These are phyloP conservation scores for Anabas testudineus DNA, from an alignment of 2,797 vertebrate genomes.

Conservation along the genomic window DNA sequence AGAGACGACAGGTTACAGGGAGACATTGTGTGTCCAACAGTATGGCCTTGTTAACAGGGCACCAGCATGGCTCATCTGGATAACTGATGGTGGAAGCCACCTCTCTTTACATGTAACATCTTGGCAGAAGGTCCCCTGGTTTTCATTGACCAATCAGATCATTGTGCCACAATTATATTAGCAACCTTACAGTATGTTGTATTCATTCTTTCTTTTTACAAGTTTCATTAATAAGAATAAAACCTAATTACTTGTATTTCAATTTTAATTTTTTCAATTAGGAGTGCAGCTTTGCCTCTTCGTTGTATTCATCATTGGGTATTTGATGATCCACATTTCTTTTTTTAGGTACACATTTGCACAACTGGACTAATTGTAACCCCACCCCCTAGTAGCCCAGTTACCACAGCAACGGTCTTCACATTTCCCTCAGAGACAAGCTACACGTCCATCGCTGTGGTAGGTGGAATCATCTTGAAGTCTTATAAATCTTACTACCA, in stretches of 20 bases:
- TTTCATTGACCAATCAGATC: slow-evolving; percentile 37
- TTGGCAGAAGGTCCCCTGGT: slow-evolving; percentile 56
- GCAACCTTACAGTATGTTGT: neutral
- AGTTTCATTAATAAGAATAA: too few species aligned
- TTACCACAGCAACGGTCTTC: slow-evolving; percentile 95
- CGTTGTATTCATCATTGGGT: neutral
- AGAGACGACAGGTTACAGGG: slow-evolving; percentile 64
- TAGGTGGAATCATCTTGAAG: slow-evolving; percentile 61
- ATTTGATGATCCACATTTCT: slow-evolving; percentile 34
- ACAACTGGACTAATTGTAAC: slow-evolving; percentile 97
- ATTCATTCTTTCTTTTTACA: neutral
- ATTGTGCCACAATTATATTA: neutral
- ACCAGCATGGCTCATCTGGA: slow-evolving; percentile 57
- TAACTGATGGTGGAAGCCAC: slow-evolving; percentile 38
- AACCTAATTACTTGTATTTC: too few species aligned
- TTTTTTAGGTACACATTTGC: slow-evolving; percentile 94
- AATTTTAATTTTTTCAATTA: neutral
- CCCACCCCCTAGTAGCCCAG: slow-evolving; percentile 96
- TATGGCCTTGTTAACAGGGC: slow-evolving; percentile 72
- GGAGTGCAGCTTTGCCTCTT: neutral
- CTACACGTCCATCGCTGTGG: slow-evolving; percentile 88
- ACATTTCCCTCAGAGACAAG: slow-evolving; percentile 93
- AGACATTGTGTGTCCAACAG: slow-evolving; percentile 74
- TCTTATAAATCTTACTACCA: neutral
- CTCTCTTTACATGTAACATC: slow-evolving; percentile 23